Evolutionary conservation across 2,888 invertebrate species (phyloP), one percentile per base, ranked within the genome.

Genomic region (Meta bourneti): DNA sequence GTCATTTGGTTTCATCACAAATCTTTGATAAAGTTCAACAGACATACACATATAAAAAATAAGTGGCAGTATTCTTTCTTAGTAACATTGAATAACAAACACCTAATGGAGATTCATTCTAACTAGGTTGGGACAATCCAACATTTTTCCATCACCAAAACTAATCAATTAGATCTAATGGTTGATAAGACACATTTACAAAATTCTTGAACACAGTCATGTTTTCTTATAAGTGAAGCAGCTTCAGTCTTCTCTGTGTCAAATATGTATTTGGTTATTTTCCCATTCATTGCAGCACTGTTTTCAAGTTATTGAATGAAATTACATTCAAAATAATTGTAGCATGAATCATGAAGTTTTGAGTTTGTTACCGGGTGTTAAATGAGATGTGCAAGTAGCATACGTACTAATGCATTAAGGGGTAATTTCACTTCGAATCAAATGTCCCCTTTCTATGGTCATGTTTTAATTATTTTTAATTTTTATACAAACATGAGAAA

Each of bases 41-140:
- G 79, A 80, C 83, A 84, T 78, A 86, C 90, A 89, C 82, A 81
- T 81, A 90, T 77, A 90, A 90, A 90, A 84, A 84, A 90, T 90
- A 90, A 80, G 84, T 90, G 90, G 90, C 86, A 90, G 90, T 90
- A 85, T 81, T 81, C 81, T 71, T 88, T 48, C 61, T 88, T 85
- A 70, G 61, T 86, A 86, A 90, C 80, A 90, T 48, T 85, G 70
- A 81, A 81, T 90, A 85, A 85, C 86, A 90, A 86, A 86, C 84
- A 89, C 52, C 52, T 78, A 78, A 78, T 52, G 69, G 78, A 74
- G 74, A 81, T 74, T 51, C 48, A 7, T 75, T 75, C 80, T 81
- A 81, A 61, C 88, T 88, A 88, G 51, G 74, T 11, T 79, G 51
- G 69, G 87, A 87, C 72, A 81, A 49, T 49, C 16, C 52, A 84